Evolutionary conservation across 2,113 vertebrate genomes (phyloP).

Genomic region (Eulemur macaco): DNA sequence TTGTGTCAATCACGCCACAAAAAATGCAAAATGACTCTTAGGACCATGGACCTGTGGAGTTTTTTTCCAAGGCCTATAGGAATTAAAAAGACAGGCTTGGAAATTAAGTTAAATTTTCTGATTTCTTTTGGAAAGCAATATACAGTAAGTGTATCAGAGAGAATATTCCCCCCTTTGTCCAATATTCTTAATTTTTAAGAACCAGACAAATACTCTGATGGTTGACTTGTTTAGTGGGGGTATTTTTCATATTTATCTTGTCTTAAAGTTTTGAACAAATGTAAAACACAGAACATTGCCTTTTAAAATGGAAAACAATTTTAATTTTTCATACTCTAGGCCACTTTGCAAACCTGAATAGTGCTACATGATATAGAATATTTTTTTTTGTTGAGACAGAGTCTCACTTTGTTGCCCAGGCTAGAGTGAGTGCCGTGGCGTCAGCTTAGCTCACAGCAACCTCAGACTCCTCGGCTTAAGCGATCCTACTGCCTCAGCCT

Average conservation of each 20-base stretch:
- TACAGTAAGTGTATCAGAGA: background rate
- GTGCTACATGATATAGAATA: background rate
- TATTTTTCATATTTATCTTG: background rate
- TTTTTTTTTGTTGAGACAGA: background rate
- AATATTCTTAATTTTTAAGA: background rate
- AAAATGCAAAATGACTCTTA: background rate
- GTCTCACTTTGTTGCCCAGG: too few relatives aligned
- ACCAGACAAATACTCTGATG: background rate
- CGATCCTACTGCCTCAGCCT: too few relatives aligned
- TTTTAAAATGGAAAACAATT: background rate
- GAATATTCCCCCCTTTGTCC: background rate
- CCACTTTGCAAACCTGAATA: background rate
- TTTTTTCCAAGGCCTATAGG: background rate
- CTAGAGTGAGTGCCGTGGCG: too few relatives aligned
- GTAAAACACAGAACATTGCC: background rate
- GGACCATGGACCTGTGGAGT: accelerated
- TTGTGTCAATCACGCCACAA: background rate
- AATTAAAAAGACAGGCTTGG: background rate
- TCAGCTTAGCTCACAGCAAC: too few relatives aligned
- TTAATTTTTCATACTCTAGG: background rate
- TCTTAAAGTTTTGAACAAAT: background rate
- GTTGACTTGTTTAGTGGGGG: background rate
- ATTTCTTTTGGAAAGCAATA: background rate
- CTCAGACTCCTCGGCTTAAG: too few relatives aligned
- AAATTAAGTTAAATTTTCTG: background rate